These are phyloP conservation scores for Chrysolina americana DNA, from an alignment of 2,888 invertebrate species.

Conservation along the genomic window DNA sequence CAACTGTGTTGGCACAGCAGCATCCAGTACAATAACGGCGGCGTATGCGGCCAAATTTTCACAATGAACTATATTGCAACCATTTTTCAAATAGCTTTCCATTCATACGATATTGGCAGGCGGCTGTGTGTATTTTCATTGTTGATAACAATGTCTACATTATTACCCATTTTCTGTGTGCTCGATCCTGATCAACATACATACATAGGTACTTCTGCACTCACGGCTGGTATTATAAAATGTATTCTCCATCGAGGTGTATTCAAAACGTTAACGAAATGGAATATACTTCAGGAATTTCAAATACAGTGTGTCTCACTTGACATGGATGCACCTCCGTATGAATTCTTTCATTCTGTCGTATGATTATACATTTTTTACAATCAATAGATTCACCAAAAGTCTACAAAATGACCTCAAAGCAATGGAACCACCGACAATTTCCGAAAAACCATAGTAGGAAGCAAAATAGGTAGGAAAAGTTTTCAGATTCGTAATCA, in stretches of 20 bases:
- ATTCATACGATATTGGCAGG: conserved; percentile 33
- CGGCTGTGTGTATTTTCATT: conserved; percentile 21
- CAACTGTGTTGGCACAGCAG: conserved; percentile 37
- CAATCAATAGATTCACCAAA: too few relatives aligned
- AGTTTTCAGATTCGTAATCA: too few relatives aligned
- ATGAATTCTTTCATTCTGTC: too few relatives aligned
- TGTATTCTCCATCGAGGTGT: not conserved
- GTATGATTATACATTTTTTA: too few relatives aligned
- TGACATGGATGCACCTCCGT: too few relatives aligned
- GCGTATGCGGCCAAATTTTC: conserved; percentile 38
- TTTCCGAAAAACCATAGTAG: too few relatives aligned
- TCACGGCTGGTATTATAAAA: not conserved
- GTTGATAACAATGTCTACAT: conserved; percentile 18
- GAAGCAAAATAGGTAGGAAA: too few relatives aligned
- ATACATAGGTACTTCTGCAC: not conserved
- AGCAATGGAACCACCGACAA: too few relatives aligned
- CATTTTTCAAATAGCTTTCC: conserved; percentile 42
- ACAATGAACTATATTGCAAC: conserved; percentile 34
- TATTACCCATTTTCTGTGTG: not conserved
- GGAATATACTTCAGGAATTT: too few relatives aligned
- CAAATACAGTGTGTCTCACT: too few relatives aligned
- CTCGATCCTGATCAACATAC: not conserved
- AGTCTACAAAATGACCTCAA: too few relatives aligned
- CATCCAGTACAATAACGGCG: conserved; percentile 38
- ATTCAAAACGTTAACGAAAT: not conserved